Conservation (phyloP, 2,888 invertebrate species). For the Cerceris ruficornis region DNA sequence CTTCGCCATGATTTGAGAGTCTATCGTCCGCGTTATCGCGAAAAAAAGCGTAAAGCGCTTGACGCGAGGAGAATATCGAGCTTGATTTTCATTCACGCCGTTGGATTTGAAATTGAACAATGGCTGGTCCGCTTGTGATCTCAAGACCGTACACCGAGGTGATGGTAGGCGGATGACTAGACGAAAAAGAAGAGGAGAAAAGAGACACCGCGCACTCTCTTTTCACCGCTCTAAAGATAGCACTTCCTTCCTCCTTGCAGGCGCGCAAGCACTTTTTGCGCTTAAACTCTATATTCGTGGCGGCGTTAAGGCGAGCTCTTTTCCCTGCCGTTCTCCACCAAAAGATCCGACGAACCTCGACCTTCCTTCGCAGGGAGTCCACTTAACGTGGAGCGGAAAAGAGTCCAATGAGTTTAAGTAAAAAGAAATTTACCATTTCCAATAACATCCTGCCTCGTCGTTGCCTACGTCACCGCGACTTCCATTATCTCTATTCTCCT, state of each 20-base stretch:
- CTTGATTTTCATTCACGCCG: conserved; percentile 7
- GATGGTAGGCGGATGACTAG: conserved; percentile 56
- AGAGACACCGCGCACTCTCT: conserved; percentile 54
- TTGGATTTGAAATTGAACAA: conserved; percentile 22
- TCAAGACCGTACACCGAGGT: conserved; percentile 32
- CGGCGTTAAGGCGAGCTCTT: conserved; percentile 45
- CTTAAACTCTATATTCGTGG: conserved; percentile 68
- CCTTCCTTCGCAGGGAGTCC: neutral
- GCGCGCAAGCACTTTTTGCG: conserved; percentile 66
- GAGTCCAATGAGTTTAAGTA: neutral
- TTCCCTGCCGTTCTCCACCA: conserved; percentile 47
- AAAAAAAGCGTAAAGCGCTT: neutral
- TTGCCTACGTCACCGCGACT: too few relatives aligned
- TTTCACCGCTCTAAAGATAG: conserved; percentile 75
- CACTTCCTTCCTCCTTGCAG: conserved; percentile 75
- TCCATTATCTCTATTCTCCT: too few relatives aligned
- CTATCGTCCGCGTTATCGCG: neutral
- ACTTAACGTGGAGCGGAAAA: neutral
- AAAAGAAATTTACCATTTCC: too few relatives aligned
- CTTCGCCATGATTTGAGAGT: too few relatives aligned
- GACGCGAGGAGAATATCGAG: neutral
- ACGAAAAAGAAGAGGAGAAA: conserved; percentile 64
- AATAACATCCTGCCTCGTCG: too few relatives aligned
- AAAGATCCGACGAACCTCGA: neutral
- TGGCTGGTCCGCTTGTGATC: conserved; percentile 24